Evolutionary conservation across 1,140 invertebrate species (phyloP).

Genomic region (Zaprionus lachaisei): DNA sequence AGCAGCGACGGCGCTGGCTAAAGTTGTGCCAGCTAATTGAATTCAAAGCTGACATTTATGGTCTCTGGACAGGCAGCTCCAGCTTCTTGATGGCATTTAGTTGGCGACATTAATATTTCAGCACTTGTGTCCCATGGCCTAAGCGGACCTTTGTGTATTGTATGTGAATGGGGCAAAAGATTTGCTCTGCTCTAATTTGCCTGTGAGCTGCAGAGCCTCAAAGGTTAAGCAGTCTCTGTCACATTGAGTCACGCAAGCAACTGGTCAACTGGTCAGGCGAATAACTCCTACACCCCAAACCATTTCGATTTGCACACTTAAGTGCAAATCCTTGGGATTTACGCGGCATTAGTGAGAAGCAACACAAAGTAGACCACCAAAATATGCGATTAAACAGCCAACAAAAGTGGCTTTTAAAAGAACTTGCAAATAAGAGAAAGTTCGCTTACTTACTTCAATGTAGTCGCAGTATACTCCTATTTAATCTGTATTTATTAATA

Average conservation of each 20-base stretch:
- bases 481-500: slow-evolving; percentile 1
- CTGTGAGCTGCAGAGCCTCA: slow-evolving; percentile 43
- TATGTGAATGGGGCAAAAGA: slow-evolving; percentile 44
- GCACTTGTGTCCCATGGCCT: slow-evolving; percentile 46
- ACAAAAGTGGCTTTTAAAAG: background rate
- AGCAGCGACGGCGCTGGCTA: background rate
- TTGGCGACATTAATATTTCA: slow-evolving; percentile 65
- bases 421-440: background rate
- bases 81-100: slow-evolving; percentile 26
- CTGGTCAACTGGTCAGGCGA: slow-evolving; percentile 7
- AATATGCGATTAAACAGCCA: background rate
- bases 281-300: no score
- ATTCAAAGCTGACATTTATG: slow-evolving; percentile 56
- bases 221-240: slow-evolving; percentile 55
- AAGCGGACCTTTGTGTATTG: slow-evolving; percentile 54
- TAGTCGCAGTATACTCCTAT: background rate
- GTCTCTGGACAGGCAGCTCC: slow-evolving; percentile 2
- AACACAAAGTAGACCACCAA: background rate
- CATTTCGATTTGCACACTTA: slow-evolving; percentile 67
- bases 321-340: slow-evolving; percentile 70
- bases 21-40: slow-evolving; percentile 55
- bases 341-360: slow-evolving; percentile 52
- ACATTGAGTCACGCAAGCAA: slow-evolving; percentile 28
- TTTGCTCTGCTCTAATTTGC: slow-evolving; percentile 58
- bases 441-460: background rate